Evolutionary conservation across 2,888 invertebrate genomes (phyloP), one percentile per base, ranked within the genome.

Genomic region (Blomia tropicalis): DNA sequence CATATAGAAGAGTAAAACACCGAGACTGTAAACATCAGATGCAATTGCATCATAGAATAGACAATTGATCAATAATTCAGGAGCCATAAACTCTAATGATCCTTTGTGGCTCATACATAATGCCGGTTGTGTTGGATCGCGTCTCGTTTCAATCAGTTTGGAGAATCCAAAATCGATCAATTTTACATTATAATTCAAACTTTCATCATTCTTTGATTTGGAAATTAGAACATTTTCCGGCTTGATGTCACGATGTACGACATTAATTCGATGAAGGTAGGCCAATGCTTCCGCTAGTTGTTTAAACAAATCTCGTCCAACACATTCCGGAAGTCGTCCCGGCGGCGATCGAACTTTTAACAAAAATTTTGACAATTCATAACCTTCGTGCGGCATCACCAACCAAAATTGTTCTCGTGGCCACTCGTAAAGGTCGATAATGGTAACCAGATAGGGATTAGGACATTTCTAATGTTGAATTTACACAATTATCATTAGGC

Each of bases 131-230:
- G 14, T 2, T 19, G 25, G 11, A 22, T 56, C 29, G 11, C 11
- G 5, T 14, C 23, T 14, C 11, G 11, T 19, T 2, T 2, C 2
- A 3, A 56, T 31, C n/a, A 56, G 14, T 22, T 31, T 36, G 56
- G 56, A 2, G 23, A 56, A 56, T 19, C 56, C 56, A 56, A 56
- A 56, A 25, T 56, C 56, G 23, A 56, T 56, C 29, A 56, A 36
- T 2, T 29, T 23, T 4, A 23, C 14, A 4, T 25, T 4, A 22
- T 32, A 56, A 29, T 7, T 54, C 5, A 7, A 7, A 22, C 27
- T n/a, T n/a, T 5, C 4, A n/a, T 11, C 4, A 27, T 25, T 5
- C 4, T 54, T 4, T 5, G 4, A 4, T 7, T 14, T 4, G 4
- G 25, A 11, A 22, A 56, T 31, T 2, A 56, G 31, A 2, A 56